Conservation (phyloP, 64 coral and sea anemone species). For the Montipora sp. region DNA sequence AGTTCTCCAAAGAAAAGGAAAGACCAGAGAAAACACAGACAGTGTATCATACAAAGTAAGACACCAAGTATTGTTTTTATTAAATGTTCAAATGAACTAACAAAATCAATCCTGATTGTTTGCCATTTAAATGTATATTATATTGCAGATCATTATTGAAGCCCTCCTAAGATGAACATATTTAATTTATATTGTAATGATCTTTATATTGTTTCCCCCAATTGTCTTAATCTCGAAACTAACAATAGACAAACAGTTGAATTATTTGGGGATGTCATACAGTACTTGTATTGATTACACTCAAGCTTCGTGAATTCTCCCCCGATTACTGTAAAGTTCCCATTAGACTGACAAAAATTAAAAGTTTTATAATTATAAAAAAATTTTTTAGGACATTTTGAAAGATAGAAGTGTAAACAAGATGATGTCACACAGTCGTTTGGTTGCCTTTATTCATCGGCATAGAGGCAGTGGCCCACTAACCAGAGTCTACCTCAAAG, state of each 20-base stretch:
- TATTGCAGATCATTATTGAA: too few relatives aligned
- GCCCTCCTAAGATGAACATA: too few relatives aligned
- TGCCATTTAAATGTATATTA: background rate
- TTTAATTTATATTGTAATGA: too few relatives aligned
- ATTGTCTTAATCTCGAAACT: background rate
- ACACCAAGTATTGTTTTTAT: background rate
- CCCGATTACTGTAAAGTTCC: background rate
- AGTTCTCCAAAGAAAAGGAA: background rate
- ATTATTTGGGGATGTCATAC: background rate
- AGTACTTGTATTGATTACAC: background rate
- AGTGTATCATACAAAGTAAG: background rate
- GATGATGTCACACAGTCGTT: background rate
- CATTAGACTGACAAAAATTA: background rate
- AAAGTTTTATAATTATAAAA: background rate
- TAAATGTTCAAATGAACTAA: background rate
- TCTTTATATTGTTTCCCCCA: background rate
- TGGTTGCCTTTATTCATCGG: constrained; percentile 27
- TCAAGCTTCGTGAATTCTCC: background rate
- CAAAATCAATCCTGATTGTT: background rate
- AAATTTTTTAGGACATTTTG: constrained; percentile 19
- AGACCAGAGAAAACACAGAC: background rate
- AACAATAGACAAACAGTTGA: background rate
- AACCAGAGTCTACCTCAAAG: background rate
- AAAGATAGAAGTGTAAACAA: constrained; percentile 36
- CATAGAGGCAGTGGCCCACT: background rate